Evolutionary conservation across 2,888 invertebrate species (phyloP).

Genomic region (Cerastis leucographa): DNA sequence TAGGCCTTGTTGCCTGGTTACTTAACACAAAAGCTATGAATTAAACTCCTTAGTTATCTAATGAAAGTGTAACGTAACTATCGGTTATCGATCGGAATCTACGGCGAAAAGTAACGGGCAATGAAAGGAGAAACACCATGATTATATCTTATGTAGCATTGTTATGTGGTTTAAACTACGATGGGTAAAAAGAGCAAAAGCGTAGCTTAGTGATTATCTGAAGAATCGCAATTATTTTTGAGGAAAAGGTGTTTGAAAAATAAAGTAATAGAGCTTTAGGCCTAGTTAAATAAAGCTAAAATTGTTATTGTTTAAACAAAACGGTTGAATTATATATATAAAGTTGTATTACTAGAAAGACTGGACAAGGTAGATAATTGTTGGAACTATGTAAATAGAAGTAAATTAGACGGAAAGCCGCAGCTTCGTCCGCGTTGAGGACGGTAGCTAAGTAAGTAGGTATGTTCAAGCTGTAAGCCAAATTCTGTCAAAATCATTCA

Average conservation of each 20-base stretch:
- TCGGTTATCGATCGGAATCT: constrained; percentile 55
- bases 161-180: constrained; percentile 23
- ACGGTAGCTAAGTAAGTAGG: background rate
- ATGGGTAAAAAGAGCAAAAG: constrained; percentile 40
- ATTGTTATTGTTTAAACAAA: constrained; percentile 3
- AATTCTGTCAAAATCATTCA: background rate
- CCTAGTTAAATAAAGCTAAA: background rate
- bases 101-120: constrained; percentile 60
- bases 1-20: constrained; percentile 36
- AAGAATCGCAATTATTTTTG: background rate
- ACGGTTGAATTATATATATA: background rate
- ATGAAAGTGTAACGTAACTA: constrained; percentile 45
- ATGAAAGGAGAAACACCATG: constrained; percentile 58
- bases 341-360: constrained; percentile 5
- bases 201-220: background rate
- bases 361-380: background rate
- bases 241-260: background rate
- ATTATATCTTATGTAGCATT: constrained; percentile 55
- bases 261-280: background rate
- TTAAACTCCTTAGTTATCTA: constrained; percentile 54
- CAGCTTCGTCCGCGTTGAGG: background rate
- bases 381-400: constrained; percentile 12
- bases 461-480: background rate
- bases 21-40: constrained; percentile 30
- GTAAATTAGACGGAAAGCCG: background rate